A percentile compares a stretch with the other conserved stretches of the same genome.
Evolutionary conservation across 2,797 vertebrate genomes (phyloP).

Genomic region (Discoglossus pictus): DNA sequence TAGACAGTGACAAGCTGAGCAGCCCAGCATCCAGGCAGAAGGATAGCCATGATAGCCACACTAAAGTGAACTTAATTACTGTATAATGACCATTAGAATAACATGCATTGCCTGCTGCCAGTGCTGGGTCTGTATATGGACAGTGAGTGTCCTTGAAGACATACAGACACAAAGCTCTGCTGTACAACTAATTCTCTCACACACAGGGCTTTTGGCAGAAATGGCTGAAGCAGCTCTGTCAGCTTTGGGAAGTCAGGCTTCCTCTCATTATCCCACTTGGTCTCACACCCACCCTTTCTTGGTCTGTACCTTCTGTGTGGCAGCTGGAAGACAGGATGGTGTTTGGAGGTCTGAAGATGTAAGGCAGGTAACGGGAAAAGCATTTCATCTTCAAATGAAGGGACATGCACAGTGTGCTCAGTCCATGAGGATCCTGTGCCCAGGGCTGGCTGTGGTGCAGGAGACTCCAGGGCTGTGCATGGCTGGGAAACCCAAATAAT

Average conservation of each 20-base stretch:
- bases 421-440: conserved; percentile 59
- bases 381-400: conserved; percentile 89
- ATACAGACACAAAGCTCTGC: conserved; percentile 40
- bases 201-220: conserved; percentile 49
- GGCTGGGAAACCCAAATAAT: conserved; percentile 53
- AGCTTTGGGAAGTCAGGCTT: conserved; percentile 52
- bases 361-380: conserved; percentile 94
- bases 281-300: conserved; percentile 49
- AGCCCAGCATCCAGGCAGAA: background rate
- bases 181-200: conserved; percentile 53
- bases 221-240: conserved; percentile 52
- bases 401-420: conserved; percentile 53
- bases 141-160: background rate
- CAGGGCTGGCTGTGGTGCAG: conserved; percentile 58
- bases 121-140: background rate
- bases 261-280: conserved; percentile 55
- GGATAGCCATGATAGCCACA: conserved; percentile 18
- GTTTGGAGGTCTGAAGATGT: conserved; percentile 91
- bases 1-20: conserved; percentile 22
- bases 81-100: conserved; percentile 10
- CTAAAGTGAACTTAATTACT: conserved; percentile 18
- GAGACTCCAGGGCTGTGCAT: conserved; percentile 56
- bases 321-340: conserved; percentile 92
- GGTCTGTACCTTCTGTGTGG: conserved; percentile 90
- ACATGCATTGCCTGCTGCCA: conserved; percentile 8